A percentile compares a stretch with the other conserved stretches of the same genome.
phyloP scores from a whole-genome alignment of 1,140 invertebrate species.

The Ylistrum balloti region DNA sequence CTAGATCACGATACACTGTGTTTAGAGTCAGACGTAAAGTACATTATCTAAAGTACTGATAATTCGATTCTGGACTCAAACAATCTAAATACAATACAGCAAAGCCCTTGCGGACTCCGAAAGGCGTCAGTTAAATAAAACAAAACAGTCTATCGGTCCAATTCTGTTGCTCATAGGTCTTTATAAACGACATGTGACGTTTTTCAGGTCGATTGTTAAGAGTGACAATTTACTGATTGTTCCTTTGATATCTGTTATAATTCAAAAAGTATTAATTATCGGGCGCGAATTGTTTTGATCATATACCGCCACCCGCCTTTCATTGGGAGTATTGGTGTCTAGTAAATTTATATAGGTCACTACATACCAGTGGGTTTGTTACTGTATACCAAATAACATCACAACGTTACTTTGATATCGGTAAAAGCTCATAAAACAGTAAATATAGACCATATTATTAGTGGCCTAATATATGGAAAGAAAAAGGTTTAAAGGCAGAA shows the following conservation, averaged over 20 bases:
- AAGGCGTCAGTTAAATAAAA: neutral
- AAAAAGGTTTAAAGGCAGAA: too few species aligned
- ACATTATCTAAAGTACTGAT: neutral
- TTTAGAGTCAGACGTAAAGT: neutral
- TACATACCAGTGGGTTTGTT: too few species aligned
- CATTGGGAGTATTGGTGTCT: too few species aligned
- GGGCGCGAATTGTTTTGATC: neutral
- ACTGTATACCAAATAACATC: too few species aligned
- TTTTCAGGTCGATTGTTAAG: neutral
- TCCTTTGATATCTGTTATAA: slow-evolving; percentile 1
- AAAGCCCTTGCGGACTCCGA: neutral
- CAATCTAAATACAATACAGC: neutral
- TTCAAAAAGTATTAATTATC: neutral
- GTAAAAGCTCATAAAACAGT: too few species aligned
- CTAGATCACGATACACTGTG: neutral
- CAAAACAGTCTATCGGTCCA: neutral
- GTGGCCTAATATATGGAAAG: too few species aligned
- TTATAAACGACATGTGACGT: neutral
- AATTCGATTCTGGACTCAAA: slow-evolving; percentile 38
- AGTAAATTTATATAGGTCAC: too few species aligned
- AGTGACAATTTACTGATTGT: neutral
- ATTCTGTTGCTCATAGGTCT: slow-evolving; percentile 27
- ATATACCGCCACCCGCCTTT: neutral
- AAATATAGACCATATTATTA: too few species aligned
- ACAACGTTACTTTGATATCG: too few species aligned